Conservation (phyloP, 2,797 vertebrate genomes). For the Cephalopachus bancanus region DNA sequence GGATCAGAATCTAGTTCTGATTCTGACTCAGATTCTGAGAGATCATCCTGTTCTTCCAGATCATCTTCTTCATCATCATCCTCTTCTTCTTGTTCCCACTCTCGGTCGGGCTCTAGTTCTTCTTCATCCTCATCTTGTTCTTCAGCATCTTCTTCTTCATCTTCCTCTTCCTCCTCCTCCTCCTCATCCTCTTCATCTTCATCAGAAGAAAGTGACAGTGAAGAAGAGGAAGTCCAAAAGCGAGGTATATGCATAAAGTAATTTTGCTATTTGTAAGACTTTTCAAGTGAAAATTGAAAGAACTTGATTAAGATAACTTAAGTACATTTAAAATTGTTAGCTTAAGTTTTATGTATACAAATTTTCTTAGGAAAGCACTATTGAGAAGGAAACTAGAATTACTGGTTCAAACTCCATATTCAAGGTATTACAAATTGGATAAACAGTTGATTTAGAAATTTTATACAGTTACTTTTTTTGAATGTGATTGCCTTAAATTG, state of each 20-base stretch:
- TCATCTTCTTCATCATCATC: constrained; percentile 94
- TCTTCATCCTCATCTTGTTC: constrained; percentile 96
- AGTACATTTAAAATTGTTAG: constrained; percentile 35
- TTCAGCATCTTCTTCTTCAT: constrained; percentile 94
- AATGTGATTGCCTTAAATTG: constrained; percentile 44
- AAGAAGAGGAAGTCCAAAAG: constrained; percentile 94
- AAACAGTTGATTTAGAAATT: constrained; percentile 9
- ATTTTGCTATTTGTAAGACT: constrained; percentile 72
- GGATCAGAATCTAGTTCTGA: constrained; percentile 92
- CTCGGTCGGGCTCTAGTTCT: constrained; percentile 94
- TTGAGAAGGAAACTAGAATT: constrained; percentile 4
- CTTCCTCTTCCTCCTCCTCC: constrained; percentile 95
- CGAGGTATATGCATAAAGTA: constrained; percentile 90
- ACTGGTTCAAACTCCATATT: neutral
- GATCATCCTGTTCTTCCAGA: constrained; percentile 97
- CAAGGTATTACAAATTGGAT: neutral
- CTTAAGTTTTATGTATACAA: neutral
- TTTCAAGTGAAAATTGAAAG: constrained; percentile 56
- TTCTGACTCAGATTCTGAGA: constrained; percentile 94
- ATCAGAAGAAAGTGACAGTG: constrained; percentile 95
- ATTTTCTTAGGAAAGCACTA: neutral
- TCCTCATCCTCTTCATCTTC: constrained; percentile 94
- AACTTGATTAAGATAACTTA: constrained; percentile 17
- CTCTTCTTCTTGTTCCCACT: constrained; percentile 94
- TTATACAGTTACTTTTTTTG: neutral